These are phyloP conservation scores for Malurus leucopterus DNA, from an alignment of 2,797 vertebrate genomes.

Conservation along the genomic window DNA sequence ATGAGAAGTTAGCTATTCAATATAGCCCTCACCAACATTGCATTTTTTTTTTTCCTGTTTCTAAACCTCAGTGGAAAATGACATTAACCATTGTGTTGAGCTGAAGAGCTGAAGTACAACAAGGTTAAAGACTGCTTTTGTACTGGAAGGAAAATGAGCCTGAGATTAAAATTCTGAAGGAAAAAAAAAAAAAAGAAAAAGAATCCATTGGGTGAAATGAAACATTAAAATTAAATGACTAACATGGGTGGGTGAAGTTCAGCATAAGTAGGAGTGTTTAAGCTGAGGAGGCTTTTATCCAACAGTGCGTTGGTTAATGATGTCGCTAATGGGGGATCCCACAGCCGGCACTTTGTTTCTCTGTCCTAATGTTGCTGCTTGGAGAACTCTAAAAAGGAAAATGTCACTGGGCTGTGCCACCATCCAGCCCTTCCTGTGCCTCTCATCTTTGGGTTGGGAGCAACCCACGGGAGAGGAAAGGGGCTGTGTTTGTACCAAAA, in stretches of 20 bases:
- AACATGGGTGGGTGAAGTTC: conserved; percentile 51
- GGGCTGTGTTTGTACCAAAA: not conserved
- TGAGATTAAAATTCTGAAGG: conserved; percentile 30
- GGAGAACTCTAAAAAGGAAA: not conserved
- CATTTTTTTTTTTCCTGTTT: conserved; percentile 3
- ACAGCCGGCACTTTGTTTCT: not conserved
- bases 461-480: not conserved
- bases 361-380: not conserved
- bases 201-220: conserved; percentile 40
- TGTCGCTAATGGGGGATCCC: conserved; percentile 23
- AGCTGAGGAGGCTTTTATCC: conserved; percentile 32
- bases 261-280: conserved; percentile 5
- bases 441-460: not conserved
- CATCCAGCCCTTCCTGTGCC: not conserved
- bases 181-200: not conserved
- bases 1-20: conserved; percentile 39
- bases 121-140: conserved; percentile 49
- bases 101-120: conserved; percentile 11
- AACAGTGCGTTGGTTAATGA: conserved; percentile 26
- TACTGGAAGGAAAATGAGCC: conserved; percentile 28
- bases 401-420: not conserved
- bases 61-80: conserved; percentile 33
- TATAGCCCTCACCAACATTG: not conserved
- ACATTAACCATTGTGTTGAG: conserved; percentile 26
- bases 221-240: conserved; percentile 57